Evolutionary conservation across 1,140 invertebrate species (phyloP), one percentile per base, ranked within the genome.

Genomic region (Homalodisca vitripennis): DNA sequence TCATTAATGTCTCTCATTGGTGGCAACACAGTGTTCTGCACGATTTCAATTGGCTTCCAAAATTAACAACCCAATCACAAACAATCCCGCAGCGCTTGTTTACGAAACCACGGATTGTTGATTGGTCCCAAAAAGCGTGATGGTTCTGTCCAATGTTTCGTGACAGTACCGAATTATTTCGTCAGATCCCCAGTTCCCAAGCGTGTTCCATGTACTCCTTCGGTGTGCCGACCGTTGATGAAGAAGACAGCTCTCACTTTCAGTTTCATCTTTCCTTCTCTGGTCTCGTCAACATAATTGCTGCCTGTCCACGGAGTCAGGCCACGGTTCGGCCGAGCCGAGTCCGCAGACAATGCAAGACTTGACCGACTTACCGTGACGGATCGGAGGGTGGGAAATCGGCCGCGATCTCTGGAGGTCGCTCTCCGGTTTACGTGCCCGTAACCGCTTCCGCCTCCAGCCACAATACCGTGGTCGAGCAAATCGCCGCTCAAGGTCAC

Each of bases 331-430:
- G n/a, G n/a, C n/a, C n/a, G n/a, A n/a, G n/a, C n/a, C n/a, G n/a
- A n/a, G n/a, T n/a, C n/a, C n/a, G n/a, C n/a, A n/a, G n/a, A n/a
- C n/a, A n/a, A n/a, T n/a, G n/a, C n/a, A n/a, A n/a, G n/a, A n/a
- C n/a, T n/a, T n/a, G n/a, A n/a, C n/a, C n/a, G n/a, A n/a, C n/a
- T n/a, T 51, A 22, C 22, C n/a, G 48, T 51, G 48, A 51, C n/a
- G n/a, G n/a, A n/a, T n/a, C n/a, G n/a, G 22, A 51, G 48, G 48
- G 48, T 51, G 48, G 48, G 48, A 51, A 51, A 51, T 51, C 48
- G 48, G 48, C 48, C 48, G 22, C 48, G 48, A 51, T 51, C 48
- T 3, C 14, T 51, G 6, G n/a, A 20, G n/a, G 48, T 6, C n/a
- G n/a, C n/a, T n/a, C n/a, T n/a, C n/a, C n/a, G n/a, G n/a, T n/a